Evolutionary conservation across 1,140 invertebrate genomes (phyloP), one percentile per base, ranked within the genome.

Genomic region (Apis florea): DNA sequence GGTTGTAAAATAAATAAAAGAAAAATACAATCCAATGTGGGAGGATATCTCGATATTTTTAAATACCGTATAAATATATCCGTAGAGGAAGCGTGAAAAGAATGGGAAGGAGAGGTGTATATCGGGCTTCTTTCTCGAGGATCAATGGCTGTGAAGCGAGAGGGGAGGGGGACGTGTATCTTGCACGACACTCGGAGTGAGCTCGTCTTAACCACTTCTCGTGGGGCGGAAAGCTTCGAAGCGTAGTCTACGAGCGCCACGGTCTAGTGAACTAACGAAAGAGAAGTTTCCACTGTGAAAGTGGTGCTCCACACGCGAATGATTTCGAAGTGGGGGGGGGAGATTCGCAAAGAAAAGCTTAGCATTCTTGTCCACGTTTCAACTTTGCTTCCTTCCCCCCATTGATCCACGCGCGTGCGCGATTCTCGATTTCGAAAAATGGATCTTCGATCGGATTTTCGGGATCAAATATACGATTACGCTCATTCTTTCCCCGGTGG

Each of bases 241-340:
- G 61, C 71, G 79, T 67, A 58, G 70, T 49, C 17, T 74, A 59
- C 79, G 79, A 80, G 79, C 59, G 13, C 13, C 61, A 74, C 54
- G 70, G 85, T 86, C 85, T 74, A 21, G 75, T 83, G 71, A 78
- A 77, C 82, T 76, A 81, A 86, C 75, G 80, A 86, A 83, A 86
- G 82, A 86, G 85, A 83, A 83, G 83, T 83, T 67, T 58, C 71
- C 64, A 61, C 51, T 76, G 70, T 58, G 71, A 79, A 83, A 85
- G 84, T 83, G 75, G 70, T 76, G 69, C 74, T 56, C 66, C 58
- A 72, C 75, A 64, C 80, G 72, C 75, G 81, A 66, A 63, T 83
- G 71, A 85, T 79, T 76, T 75, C 12, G 71, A 72, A 79, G 74
- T 67, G 75, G 72, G 76, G 75, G 72, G 71, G 71, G 75, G 72